Conservation (phyloP, 2,113 vertebrate genomes). For the Chamaea fasciata region DNA sequence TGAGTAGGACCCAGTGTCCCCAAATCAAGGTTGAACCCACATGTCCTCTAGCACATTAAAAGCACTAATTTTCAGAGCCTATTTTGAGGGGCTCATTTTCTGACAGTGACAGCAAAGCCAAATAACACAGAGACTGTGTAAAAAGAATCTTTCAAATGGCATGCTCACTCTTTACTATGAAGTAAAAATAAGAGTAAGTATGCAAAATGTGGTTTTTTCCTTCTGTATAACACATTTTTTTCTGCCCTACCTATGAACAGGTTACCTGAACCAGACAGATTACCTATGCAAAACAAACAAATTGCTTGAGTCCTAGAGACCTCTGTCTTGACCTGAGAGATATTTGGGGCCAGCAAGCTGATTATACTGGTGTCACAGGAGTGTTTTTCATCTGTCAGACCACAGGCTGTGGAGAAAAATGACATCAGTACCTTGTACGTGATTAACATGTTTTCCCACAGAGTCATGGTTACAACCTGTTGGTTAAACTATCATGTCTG, state of each 20-base stretch:
- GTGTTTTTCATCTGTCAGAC: not conserved
- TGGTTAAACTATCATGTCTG: not conserved
- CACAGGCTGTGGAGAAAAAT: not conserved
- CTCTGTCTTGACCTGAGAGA: not conserved
- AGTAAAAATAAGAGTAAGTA: not conserved
- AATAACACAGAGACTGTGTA: not conserved
- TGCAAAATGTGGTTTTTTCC: not conserved
- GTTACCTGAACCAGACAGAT: not conserved
- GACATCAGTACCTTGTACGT: not conserved
- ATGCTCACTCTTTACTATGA: accelerated
- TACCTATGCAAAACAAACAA: not conserved
- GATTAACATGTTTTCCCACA: not conserved
- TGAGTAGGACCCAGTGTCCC: accelerated
- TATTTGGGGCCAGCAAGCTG: accelerated
- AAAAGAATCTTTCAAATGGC: not conserved
- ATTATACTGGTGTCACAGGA: not conserved
- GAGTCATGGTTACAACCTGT: not conserved
- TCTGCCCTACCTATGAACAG: not conserved
- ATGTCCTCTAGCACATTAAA: not conserved
- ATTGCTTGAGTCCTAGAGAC: not conserved
- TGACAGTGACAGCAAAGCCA: not conserved
- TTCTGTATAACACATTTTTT: not conserved
- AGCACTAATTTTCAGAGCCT: not conserved
- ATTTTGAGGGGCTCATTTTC: not conserved
- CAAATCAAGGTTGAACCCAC: not conserved